Evolutionary conservation across 2,113 vertebrate genomes (phyloP), one percentile per base, ranked within the genome.

Genomic region (Circaetus cinerascens): DNA sequence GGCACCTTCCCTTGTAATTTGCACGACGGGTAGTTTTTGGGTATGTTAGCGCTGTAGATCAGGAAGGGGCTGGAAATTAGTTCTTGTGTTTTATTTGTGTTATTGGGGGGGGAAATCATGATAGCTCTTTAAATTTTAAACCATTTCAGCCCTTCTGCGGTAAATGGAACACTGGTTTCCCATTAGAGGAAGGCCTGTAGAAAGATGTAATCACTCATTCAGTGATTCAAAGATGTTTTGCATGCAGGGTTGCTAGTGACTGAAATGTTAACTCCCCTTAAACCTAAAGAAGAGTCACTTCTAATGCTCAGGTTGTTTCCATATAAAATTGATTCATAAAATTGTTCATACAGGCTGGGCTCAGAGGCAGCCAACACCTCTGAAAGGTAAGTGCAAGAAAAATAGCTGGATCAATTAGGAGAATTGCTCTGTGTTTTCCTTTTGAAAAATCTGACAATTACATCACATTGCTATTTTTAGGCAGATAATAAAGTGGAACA

Each of bases 391-490:
- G 6, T 8, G 21, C 62, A 75, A 63, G 73, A 68, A 57, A 76
- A 91, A 48, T 26, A 85, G 5, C 36, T 64, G 59, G 20, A 46
- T 94, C 27, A 71, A 29, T 78, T 86, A 78, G 26, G 30, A 88
- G 36, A 78, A 86, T 27, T 78, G 46, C 43, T 83, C 13, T 51
- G 34, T 45, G 57, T 15, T 83, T 72, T 80, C 71, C n/a, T 23
- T 48, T 46, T 55, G 41, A 72, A 78, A 96, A 92, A 84, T 19
- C 46, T 84, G 72, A 46, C 48, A 68, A 45, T 67, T 72, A 40
- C 50, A 53, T 80, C 59, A 45, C 19, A 5, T 69, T 46, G 32
- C 38, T 96, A 76, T 91, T 97, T 96, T 95, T 93, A 93, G 56
- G 43, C 66, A 72, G 73, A 81, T 53, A 87, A 89, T 60, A 14